phyloP scores from a whole-genome alignment of 2,797 vertebrate genomes.

The Pachyuromys duprasi region DNA sequence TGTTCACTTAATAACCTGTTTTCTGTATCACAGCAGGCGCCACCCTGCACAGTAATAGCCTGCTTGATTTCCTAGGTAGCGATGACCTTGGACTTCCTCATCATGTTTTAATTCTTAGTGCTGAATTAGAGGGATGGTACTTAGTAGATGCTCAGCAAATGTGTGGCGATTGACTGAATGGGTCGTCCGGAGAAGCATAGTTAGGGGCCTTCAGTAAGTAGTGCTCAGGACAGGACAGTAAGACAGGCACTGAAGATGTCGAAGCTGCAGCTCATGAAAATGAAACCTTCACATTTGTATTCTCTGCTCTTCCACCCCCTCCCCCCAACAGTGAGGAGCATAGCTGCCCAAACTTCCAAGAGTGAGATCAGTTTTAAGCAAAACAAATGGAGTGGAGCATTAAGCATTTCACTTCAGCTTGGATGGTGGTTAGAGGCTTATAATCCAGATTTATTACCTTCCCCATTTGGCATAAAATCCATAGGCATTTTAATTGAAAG shows the following conservation, averaged over 20 bases:
- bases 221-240: neutral
- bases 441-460: conserved; percentile 54
- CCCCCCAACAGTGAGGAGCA: neutral
- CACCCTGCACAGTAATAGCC: neutral
- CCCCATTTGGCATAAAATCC: conserved; percentile 51
- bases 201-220: neutral
- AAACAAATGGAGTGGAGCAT: conserved; percentile 24
- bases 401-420: conserved; percentile 57
- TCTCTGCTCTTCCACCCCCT: neutral
- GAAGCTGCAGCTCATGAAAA: neutral
- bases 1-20: conserved; percentile 40
- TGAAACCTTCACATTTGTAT: neutral
- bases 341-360: conserved; percentile 1
- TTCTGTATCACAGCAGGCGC: neutral
- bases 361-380: conserved; percentile 42
- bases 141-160: conserved; percentile 34
- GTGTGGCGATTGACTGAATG: neutral
- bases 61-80: neutral
- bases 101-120: neutral
- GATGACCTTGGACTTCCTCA: conserved; percentile 1
- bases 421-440: conserved; percentile 39
- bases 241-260: neutral
- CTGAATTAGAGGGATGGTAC: neutral
- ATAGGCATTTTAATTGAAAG: conserved; percentile 48
- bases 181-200: neutral